Conservation (phyloP, 53 echinoderm and acorn worm genomes). For the Holothuria leucospilota region DNA sequence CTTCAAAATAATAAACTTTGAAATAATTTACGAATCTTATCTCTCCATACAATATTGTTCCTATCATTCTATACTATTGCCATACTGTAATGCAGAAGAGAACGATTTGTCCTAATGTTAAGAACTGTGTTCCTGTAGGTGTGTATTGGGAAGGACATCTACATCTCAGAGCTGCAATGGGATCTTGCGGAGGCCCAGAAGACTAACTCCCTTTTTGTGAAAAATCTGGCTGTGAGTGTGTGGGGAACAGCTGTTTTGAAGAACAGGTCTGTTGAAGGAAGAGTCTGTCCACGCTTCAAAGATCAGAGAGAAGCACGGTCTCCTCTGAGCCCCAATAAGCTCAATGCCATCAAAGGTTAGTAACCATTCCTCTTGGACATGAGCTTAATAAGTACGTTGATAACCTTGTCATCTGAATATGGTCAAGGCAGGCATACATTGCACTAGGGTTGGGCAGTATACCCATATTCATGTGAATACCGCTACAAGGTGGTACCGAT, state of each 20-base stretch:
- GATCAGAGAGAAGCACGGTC: conserved; percentile 1
- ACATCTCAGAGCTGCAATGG: neutral
- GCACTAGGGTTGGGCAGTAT: no score
- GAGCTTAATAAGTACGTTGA: no score
- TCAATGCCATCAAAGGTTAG: neutral
- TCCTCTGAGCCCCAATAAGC: neutral
- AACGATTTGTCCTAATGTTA: no score
- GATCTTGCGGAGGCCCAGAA: conserved; percentile 1
- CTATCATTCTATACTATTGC: no score
- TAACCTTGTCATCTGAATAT: no score
- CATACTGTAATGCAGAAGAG: no score
- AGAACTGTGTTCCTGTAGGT: neutral
- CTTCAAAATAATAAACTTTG: no score
- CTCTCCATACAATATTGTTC: no score
- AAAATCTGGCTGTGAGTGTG: conserved; percentile 24
- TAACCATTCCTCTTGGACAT: neutral
- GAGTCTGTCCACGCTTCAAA: conserved; percentile 8
- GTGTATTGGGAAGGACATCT: conserved; percentile 11
- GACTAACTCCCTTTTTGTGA: conserved; percentile 17
- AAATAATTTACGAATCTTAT: no score
- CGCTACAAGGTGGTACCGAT: no score
- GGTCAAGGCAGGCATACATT: no score
- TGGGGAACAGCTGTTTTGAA: neutral
- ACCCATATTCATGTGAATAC: no score
- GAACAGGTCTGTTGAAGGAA: conserved; percentile 10